Conservation (phyloP, 2,888 invertebrate species). For the Drosophila merina region DNA sequence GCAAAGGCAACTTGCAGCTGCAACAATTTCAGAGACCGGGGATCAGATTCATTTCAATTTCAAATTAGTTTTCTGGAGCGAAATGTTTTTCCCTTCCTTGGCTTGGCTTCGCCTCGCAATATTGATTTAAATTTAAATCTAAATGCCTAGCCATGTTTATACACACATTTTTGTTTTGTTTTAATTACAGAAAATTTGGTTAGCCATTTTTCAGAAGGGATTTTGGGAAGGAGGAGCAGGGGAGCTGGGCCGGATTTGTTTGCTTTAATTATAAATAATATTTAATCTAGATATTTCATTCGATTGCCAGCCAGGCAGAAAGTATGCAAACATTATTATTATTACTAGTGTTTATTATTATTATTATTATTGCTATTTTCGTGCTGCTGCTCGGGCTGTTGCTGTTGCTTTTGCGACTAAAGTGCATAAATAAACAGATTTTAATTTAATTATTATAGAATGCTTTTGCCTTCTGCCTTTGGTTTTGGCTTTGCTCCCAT, state of each 20-base stretch:
- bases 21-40: constrained; percentile 13
- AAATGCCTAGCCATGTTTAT: constrained; percentile 16
- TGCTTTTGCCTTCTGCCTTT: constrained; percentile 48
- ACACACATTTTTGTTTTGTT: constrained; percentile 34
- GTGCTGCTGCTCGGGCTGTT: constrained; percentile 37
- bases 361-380: constrained; percentile 35
- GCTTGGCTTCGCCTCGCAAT: constrained; percentile 1
- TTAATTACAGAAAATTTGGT: constrained; percentile 41
- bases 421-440: constrained; percentile 78
- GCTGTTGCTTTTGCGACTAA: constrained; percentile 51
- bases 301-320: constrained; percentile 34
- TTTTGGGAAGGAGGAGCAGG: too few relatives aligned
- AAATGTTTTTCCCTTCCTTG: constrained; percentile 3
- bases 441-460: constrained; percentile 77
- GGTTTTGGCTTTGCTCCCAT: constrained; percentile 52
- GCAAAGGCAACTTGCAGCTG: background rate
- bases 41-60: constrained; percentile 29
- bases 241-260: constrained; percentile 21
- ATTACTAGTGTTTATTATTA: constrained; percentile 38
- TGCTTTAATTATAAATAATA: constrained; percentile 64
- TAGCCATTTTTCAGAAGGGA: constrained; percentile 11
- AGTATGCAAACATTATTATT: constrained; percentile 28
- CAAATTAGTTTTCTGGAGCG: constrained; percentile 28
- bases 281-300: constrained; percentile 56
- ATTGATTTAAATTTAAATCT: constrained; percentile 32